Percentiles rank a stretch among this genome's conserved stretches.
Evolutionary conservation across 2,113 vertebrate species (phyloP).

Genomic region (Alligator sinensis): DNA sequence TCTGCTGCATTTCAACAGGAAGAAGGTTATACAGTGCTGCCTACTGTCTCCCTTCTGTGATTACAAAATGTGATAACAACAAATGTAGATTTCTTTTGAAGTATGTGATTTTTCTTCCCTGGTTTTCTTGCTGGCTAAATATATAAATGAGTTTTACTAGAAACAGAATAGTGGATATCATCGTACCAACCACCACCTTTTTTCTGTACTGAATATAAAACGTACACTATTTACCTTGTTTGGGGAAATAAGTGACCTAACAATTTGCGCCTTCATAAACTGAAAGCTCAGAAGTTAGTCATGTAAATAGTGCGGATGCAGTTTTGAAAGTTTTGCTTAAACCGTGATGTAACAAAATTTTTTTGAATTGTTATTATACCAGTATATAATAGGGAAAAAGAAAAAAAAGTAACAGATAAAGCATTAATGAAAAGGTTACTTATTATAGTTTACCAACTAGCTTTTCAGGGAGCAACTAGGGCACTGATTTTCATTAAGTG

Average conservation of each 20-base stretch:
- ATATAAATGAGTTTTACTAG: background rate
- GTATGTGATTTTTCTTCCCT: no score
- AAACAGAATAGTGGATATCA: background rate
- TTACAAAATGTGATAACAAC: background rate
- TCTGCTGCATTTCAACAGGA: background rate
- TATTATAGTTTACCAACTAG: background rate
- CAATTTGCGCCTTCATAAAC: background rate
- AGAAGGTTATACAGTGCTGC: background rate
- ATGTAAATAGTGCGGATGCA: background rate
- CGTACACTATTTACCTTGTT: background rate
- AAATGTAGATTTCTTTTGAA: background rate
- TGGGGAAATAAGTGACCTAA: background rate
- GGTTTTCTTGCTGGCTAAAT: background rate
- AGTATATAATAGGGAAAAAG: background rate
- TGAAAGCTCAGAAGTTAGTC: background rate
- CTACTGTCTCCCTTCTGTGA: background rate
- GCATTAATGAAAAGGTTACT: background rate
- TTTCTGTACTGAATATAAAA: background rate
- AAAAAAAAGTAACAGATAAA: background rate
- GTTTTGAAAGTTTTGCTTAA: background rate
- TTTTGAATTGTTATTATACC: background rate
- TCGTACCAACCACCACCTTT: background rate
- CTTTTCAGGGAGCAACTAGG: background rate
- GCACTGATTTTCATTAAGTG: background rate
- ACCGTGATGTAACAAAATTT: background rate